Base-by-base conservation (phyloP, 2,113 vertebrate species). In the Typhlomys cinereus region DNA sequence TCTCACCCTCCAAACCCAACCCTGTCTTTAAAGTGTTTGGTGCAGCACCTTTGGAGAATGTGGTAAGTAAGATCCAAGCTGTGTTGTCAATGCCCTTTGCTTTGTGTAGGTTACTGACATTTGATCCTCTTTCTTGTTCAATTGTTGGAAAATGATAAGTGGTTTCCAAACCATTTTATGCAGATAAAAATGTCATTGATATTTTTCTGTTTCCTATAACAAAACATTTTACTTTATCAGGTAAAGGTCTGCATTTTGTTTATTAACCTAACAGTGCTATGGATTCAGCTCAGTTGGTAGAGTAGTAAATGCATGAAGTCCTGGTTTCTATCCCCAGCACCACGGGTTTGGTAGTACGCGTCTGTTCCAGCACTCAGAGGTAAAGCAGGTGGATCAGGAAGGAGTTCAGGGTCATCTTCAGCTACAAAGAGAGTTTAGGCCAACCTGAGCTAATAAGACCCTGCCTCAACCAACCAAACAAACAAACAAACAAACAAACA, bases 1-100 rank as follows among this genome's bases (percentile, higher is more conserved):
- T 99, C 97, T 99, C 99, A 0, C 99, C 99, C 82, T 99, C 99
- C 92, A 99, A 99, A 97, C 99, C 99, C 78, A 99, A 99, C 88
- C 99, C 99, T 0, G 98, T 99, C 94, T 99, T 99, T 90, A 99
- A 99, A 97, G 99, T 99, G 1, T 99, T 99, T 27, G 99, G 99
- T 39, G 99, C 99, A 59, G 99, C 99, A 21, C 99, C 99, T 44
- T 96, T 99, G 95, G 99, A 99, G 98, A 99, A 99, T 1, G 99
- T 99, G 98, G 99, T 99, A 96, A 98, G 98, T 95, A n/a, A 73
- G 17, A 76, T 23, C 64, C 54, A 64, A 75, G 48, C 50, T 34
- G 3, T 78, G 50, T 61, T 36, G 13, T 39, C 46, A n/a, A 23
- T 59, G 29, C 36, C 48, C 29, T 80, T 70, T 57, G 67, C 39